Conservation (phyloP, 2,888 invertebrate genomes). For the Nomada ruficornis region DNA sequence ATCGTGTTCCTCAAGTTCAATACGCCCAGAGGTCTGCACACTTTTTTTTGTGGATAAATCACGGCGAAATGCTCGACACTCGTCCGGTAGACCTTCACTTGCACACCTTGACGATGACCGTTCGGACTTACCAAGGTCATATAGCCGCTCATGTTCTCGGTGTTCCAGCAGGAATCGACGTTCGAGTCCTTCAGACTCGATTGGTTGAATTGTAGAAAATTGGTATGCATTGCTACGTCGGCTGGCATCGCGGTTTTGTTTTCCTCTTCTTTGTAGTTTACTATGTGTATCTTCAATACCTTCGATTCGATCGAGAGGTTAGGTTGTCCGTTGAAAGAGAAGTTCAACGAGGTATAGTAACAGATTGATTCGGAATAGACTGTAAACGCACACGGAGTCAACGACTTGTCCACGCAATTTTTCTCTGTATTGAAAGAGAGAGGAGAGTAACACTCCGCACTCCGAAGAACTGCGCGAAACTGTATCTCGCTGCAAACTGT, state of each 20-base stretch:
- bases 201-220: slow-evolving; percentile 79
- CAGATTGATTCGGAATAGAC: neutral
- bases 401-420: slow-evolving; percentile 6
- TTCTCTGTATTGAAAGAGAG: neutral
- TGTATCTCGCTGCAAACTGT: slow-evolving; percentile 61
- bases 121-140: slow-evolving; percentile 87
- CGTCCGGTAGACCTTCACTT: slow-evolving; percentile 88
- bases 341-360: neutral
- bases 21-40: slow-evolving; percentile 87
- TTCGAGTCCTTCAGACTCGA: slow-evolving; percentile 77
- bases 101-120: slow-evolving; percentile 87
- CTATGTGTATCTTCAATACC: neutral
- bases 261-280: neutral
- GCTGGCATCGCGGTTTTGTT: slow-evolving; percentile 79
- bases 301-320: neutral
- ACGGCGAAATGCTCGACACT: slow-evolving; percentile 88
- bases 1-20: slow-evolving; percentile 87
- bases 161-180: slow-evolving; percentile 85
- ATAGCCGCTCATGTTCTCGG: slow-evolving; percentile 88
- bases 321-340: neutral
- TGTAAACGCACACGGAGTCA: slow-evolving; percentile 6
- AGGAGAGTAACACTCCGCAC: neutral
- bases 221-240: slow-evolving; percentile 82
- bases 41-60: slow-evolving; percentile 88
- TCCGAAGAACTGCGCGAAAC: neutral